Evolutionary conservation across 2,888 invertebrate genomes (phyloP).

Genomic region (Cosmia pyralina): DNA sequence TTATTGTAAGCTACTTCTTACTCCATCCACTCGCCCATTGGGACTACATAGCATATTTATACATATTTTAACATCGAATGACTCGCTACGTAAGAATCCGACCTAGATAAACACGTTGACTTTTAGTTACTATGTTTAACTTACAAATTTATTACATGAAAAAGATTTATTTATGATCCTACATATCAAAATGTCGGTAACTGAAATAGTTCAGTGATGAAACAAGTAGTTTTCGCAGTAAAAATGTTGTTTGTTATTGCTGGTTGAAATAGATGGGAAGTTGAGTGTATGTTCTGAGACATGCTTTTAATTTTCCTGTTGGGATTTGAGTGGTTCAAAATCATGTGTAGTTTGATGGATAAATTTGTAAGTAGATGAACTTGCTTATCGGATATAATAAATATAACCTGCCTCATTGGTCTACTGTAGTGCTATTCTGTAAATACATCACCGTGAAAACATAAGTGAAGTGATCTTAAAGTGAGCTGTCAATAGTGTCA

Average conservation of each 20-base stretch:
- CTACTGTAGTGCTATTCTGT: too few species aligned
- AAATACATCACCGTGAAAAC: too few species aligned
- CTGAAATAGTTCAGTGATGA: constrained; percentile 53
- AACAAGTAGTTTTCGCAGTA: constrained; percentile 40
- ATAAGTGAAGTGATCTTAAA: too few species aligned
- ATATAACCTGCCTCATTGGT: background rate
- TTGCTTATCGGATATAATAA: background rate
- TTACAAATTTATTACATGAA: constrained; percentile 38
- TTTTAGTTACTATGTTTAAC: constrained; percentile 19
- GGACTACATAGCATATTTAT: background rate
- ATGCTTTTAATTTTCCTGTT: constrained; percentile 44
- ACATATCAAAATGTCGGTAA: constrained; percentile 41
- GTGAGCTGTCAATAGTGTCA: too few species aligned
- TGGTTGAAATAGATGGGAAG: constrained; percentile 35
- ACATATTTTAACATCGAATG: background rate
- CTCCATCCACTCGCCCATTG: background rate
- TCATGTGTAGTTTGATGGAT: constrained; percentile 10
- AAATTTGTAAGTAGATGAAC: background rate
- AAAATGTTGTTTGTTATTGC: constrained; percentile 55
- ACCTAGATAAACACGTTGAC: constrained; percentile 29
- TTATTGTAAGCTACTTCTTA: background rate
- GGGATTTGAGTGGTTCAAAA: constrained; percentile 1
- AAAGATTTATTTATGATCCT: constrained; percentile 39
- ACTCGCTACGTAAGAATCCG: constrained; percentile 14
- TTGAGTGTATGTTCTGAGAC: constrained; percentile 22